Conservation (phyloP, 2,113 vertebrate genomes). For the Indicator maculatus region DNA sequence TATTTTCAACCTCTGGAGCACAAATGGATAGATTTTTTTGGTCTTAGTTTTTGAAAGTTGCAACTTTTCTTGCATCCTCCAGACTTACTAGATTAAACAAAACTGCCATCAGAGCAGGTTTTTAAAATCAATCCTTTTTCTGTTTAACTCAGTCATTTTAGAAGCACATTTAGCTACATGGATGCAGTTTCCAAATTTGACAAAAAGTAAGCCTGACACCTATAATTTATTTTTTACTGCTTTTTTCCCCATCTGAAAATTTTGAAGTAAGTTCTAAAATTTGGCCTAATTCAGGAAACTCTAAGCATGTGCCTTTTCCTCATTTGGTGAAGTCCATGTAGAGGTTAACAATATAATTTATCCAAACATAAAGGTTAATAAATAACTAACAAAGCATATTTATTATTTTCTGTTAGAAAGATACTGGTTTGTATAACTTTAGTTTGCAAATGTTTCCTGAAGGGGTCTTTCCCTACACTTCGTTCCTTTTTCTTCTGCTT, state of each 20-base stretch:
- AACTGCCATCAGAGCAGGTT: background rate
- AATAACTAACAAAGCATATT: background rate
- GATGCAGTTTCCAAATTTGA: background rate
- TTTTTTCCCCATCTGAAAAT: background rate
- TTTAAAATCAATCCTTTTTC: background rate
- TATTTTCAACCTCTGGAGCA: background rate
- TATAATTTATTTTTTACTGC: background rate
- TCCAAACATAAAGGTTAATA: slow-evolving; percentile 20
- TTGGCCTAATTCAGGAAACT: background rate
- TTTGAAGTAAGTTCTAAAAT: background rate
- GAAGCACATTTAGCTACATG: background rate
- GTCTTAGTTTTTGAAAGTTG: background rate
- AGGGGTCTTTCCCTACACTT: background rate
- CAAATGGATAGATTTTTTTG: background rate
- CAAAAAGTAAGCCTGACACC: background rate
- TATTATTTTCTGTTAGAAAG: slow-evolving; percentile 15
- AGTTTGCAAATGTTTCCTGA: background rate
- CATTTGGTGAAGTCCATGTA: slow-evolving; percentile 11
- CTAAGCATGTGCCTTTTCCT: background rate
- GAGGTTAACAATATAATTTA: slow-evolving; percentile 23
- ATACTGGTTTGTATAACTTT: background rate
- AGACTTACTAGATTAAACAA: background rate
- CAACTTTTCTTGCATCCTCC: background rate
- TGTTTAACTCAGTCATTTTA: background rate
- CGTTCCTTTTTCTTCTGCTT: slow-evolving; percentile 30